A percentile compares a stretch with the other conserved stretches of the same genome.
Conservation (phyloP, 2,797 vertebrate species). For the Hypotaenidia okinawae region DNA sequence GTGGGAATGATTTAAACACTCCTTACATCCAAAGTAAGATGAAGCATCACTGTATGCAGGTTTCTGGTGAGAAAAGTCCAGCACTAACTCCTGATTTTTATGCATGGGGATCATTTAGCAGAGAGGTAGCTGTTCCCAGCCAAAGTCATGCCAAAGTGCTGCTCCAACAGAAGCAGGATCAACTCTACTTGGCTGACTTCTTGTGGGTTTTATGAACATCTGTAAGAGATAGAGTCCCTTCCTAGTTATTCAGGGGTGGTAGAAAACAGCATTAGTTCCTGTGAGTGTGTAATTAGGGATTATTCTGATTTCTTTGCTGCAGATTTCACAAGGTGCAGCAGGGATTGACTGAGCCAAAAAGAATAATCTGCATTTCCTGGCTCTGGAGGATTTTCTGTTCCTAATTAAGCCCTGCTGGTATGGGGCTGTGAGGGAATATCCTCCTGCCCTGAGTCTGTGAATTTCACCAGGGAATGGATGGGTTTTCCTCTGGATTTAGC, state of each 20-base stretch:
- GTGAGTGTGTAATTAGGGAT: neutral
- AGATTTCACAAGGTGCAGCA: neutral
- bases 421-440: neutral
- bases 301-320: neutral
- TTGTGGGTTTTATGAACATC: neutral
- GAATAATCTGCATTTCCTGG: neutral
- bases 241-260: neutral
- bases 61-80: neutral
- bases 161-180: neutral
- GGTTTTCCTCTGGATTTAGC: neutral
- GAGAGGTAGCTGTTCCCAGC: neutral
- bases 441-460: neutral
- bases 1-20: neutral
- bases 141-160: neutral
- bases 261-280: neutral
- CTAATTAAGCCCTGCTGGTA: neutral
- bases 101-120: neutral
- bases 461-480: neutral
- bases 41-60: neutral
- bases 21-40: accelerated
- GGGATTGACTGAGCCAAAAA: neutral
- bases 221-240: neutral
- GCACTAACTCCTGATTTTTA: neutral
- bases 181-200: neutral
- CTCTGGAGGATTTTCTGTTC: neutral